phyloP scores from a whole-genome alignment of 2,113 vertebrate genomes.

The Pedetes capensis region DNA sequence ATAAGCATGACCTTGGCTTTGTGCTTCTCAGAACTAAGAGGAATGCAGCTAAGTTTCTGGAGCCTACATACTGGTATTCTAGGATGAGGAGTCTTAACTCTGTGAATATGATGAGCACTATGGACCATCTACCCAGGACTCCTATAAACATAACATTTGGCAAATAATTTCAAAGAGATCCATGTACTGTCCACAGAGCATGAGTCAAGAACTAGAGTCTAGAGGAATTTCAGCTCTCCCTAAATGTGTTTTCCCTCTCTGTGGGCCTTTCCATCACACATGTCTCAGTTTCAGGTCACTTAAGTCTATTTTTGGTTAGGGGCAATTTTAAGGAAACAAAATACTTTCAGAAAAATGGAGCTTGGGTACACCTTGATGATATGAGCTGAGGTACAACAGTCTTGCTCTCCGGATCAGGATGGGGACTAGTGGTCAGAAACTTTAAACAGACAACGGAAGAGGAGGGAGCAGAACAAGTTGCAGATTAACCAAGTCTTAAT shows the following conservation, averaged over 20 bases:
- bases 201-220: background rate
- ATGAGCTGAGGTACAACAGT: background rate
- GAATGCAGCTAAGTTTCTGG: background rate
- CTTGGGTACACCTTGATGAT: background rate
- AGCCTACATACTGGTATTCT: background rate
- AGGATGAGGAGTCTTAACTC: background rate
- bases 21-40: background rate
- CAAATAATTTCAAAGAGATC: background rate
- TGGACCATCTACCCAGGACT: background rate
- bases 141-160: background rate
- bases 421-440: background rate
- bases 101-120: background rate
- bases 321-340: slow-evolving; percentile 14
- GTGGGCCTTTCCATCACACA: background rate
- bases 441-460: background rate
- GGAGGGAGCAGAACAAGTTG: background rate
- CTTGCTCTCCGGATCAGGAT: background rate
- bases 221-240: background rate
- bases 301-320: background rate
- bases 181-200: background rate
- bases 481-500: background rate
- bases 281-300: background rate
- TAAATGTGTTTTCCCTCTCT: background rate
- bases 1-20: background rate
- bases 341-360: background rate